Evolutionary conservation across 1,140 invertebrate species (phyloP), one percentile per base, ranked within the genome.

Genomic region (Muscidifurax raptorellus): DNA sequence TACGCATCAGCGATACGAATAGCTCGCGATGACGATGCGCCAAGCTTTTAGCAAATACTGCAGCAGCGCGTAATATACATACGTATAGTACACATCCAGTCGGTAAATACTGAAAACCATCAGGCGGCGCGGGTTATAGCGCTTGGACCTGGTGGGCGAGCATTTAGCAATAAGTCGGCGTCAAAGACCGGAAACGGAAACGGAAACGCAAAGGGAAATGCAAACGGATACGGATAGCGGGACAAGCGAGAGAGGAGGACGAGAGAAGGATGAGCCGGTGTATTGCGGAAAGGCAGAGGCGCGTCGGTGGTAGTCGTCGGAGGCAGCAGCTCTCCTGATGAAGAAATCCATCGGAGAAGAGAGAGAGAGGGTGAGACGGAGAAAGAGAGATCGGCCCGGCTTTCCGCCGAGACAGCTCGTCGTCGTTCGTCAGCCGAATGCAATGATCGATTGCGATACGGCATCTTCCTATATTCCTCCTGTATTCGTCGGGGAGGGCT

Each of bases 121-220:
- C 13, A 4, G 27, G 32, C 12, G 32, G 6, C 5, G 18, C 52
- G 6, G 9, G 32, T n/a, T 59, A 77, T 28, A 13, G 18, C 4
- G 12, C 27, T 0, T 40, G 2, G 22, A 10, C 75, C 36, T 13
- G 59, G 32, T 13, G n/a, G 36, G 40, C 52, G 5, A 78, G 30
- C 66, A 59, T 72, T 84, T 69, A 71, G 69, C 44, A 79, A 84
- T 80, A 84, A 80, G 47, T 74, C 67, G n/a, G 28, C 67, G 32
- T 80, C 59, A 27, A 74, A 40, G 30, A 36, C 27, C 74, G 52
- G 59, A 47, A 67, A 28, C 28, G 71, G 36, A 76, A 76, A 25
- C 59, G 52, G 52, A 83, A 76, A 22, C 74, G 52, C 59, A 67
- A 69, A 67, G 27, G 52, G 74, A 75, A 84, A 80, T 80, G 32